Evolutionary conservation across 2,113 vertebrate species (phyloP).

Genomic region (Pogona vitticeps): DNA sequence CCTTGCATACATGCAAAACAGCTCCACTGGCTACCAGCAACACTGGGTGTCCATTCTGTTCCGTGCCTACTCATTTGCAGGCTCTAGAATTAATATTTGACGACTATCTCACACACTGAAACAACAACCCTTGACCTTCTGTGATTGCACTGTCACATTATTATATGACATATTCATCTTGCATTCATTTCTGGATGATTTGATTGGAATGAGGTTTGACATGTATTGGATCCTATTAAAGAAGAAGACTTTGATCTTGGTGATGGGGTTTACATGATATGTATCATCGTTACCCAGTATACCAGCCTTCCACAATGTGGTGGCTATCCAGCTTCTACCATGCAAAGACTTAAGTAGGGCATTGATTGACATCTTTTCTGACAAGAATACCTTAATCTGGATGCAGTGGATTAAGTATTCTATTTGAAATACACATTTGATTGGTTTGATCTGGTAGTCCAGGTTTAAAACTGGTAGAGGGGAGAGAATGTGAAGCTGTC

Average conservation of each 20-base stretch:
- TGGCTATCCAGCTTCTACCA: conserved; percentile 68
- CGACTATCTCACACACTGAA: conserved; percentile 79
- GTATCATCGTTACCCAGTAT: conserved; percentile 80
- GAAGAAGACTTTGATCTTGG: conserved; percentile 81
- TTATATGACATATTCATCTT: conserved; percentile 85
- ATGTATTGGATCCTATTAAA: conserved; percentile 84
- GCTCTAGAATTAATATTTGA: conserved; percentile 87
- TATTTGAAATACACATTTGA: conserved; percentile 79
- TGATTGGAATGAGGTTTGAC: conserved; percentile 85
- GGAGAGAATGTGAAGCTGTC: conserved; percentile 1
- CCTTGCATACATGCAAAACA: conserved; percentile 77
- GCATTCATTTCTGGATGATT: conserved; percentile 85
- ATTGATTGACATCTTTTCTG: conserved; percentile 80
- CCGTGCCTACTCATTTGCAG: conserved; percentile 79
- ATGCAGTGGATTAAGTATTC: conserved; percentile 77
- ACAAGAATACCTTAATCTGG: conserved; percentile 83
- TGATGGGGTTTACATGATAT: conserved; percentile 84
- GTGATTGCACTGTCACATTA: conserved; percentile 84
- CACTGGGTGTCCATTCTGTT: conserved; percentile 74
- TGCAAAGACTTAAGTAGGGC: conserved; percentile 72
- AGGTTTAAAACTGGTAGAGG: conserved; percentile 56
- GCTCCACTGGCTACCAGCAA: conserved; percentile 69
- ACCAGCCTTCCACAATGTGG: conserved; percentile 76
- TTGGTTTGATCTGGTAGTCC: conserved; percentile 69
- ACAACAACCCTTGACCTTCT: conserved; percentile 81